Conservation (phyloP, 2,797 vertebrate genomes). For the Anomalospiza imberbis region DNA sequence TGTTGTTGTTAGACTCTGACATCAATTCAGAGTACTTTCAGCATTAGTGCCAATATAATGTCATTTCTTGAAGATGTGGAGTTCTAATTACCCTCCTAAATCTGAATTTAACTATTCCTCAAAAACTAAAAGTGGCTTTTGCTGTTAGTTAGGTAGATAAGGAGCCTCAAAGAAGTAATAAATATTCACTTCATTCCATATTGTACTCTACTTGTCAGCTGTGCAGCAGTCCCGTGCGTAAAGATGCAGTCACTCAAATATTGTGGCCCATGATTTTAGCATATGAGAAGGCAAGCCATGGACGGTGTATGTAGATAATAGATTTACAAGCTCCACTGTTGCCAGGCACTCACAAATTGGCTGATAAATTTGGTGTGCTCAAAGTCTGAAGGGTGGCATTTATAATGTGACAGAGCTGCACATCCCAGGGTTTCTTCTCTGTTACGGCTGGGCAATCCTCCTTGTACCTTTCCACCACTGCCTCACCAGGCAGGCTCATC, state of each 20-base stretch:
- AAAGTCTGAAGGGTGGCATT: not conserved
- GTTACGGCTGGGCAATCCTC: not conserved
- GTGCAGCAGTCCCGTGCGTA: not conserved
- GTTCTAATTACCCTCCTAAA: not conserved
- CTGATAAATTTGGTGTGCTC: not conserved
- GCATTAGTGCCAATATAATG: not conserved
- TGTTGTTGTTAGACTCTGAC: not conserved
- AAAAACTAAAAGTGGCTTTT: not conserved
- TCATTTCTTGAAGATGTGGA: not conserved
- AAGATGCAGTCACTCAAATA: not conserved
- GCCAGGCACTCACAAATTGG: not conserved
- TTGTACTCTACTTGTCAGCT: not conserved
- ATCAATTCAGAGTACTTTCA: not conserved
- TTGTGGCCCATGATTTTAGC: not conserved
- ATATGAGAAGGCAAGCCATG: not conserved
- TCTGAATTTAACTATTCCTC: not conserved
- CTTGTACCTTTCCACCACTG: not conserved
- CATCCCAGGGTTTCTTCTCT: not conserved
- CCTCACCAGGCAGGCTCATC: not conserved
- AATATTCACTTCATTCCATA: not conserved
- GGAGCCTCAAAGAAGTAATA: not conserved
- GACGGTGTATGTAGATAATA: not conserved
- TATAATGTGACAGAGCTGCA: not conserved
- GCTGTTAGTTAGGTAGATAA: not conserved
- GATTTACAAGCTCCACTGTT: not conserved